These are phyloP conservation scores for Caranx melampygus DNA, from an alignment of 2,113 vertebrate genomes.

Conservation along the genomic window DNA sequence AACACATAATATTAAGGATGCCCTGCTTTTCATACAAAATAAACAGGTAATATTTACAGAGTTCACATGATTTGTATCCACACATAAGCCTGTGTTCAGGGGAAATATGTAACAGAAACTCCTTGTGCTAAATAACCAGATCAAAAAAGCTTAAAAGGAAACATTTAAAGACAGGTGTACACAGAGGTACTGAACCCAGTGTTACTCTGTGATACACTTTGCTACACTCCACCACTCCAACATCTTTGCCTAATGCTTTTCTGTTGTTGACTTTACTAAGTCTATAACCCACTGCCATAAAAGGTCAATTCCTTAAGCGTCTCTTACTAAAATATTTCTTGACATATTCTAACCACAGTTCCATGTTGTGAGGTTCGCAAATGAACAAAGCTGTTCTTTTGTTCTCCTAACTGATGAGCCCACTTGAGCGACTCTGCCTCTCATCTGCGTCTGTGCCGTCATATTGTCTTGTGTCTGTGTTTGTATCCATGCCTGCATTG, in stretches of 20 bases:
- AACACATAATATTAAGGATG: background rate
- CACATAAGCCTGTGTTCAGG: background rate
- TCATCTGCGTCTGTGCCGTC: slow-evolving; percentile 17
- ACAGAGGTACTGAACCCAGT: background rate
- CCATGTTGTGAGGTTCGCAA: background rate
- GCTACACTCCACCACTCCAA: too few species aligned
- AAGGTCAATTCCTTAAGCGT: background rate
- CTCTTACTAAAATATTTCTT: background rate
- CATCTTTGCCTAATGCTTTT: background rate
- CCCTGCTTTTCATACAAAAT: background rate
- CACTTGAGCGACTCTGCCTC: slow-evolving; percentile 1
- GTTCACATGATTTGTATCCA: background rate
- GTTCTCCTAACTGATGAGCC: slow-evolving; percentile 21
- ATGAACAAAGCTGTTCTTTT: slow-evolving; percentile 15
- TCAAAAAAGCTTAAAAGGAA: background rate
- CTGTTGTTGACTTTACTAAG: background rate
- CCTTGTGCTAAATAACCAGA: background rate
- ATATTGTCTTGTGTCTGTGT: slow-evolving; percentile 38
- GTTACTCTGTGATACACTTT: too few species aligned
- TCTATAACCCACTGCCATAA: slow-evolving; percentile 2
- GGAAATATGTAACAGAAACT: background rate
- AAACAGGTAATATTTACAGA: background rate
- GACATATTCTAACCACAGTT: background rate
- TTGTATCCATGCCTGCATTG: slow-evolving; percentile 14
- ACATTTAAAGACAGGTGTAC: background rate